Conservation (phyloP, 2,888 invertebrate genomes). For the Ectemnius continuus region DNA sequence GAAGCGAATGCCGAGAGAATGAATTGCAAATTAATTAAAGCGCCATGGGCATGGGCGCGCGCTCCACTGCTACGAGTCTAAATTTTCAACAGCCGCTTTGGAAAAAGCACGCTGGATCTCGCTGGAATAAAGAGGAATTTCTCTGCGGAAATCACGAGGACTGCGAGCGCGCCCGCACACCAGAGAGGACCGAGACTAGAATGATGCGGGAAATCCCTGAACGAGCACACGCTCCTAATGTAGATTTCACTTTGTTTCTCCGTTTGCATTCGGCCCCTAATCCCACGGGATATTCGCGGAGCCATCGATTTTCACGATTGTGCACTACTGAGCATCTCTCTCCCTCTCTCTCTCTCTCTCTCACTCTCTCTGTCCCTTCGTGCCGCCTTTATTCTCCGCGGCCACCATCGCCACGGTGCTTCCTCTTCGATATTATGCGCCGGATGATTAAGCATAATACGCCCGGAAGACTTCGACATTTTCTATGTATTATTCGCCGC, state of each 20-base stretch:
- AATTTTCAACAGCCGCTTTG: too few relatives aligned
- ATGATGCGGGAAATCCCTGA: conserved; percentile 6
- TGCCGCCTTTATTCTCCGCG: neutral
- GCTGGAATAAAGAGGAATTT: too few relatives aligned
- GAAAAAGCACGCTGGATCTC: too few relatives aligned
- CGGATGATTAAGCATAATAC: conserved; percentile 6
- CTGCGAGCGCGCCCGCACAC: too few relatives aligned
- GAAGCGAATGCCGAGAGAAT: too few relatives aligned
- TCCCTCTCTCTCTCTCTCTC: neutral
- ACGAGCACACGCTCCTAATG: neutral
- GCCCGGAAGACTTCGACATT: neutral
- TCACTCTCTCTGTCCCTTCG: too few relatives aligned
- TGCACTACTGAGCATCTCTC: neutral
- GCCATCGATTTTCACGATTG: conserved; percentile 3
- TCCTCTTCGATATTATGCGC: conserved; percentile 3
- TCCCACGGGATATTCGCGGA: neutral
- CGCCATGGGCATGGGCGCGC: too few relatives aligned
- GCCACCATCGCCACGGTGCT: neutral
- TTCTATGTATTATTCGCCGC: too few relatives aligned
- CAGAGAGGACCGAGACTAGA: neutral
- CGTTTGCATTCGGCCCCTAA: neutral
- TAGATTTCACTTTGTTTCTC: conserved; percentile 10
- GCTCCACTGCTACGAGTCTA: too few relatives aligned
- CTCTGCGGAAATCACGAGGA: too few relatives aligned
- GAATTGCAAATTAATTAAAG: too few relatives aligned